Base-by-base conservation (phyloP, 2,888 invertebrate genomes). In the Ariolimax columbianus region DNA sequence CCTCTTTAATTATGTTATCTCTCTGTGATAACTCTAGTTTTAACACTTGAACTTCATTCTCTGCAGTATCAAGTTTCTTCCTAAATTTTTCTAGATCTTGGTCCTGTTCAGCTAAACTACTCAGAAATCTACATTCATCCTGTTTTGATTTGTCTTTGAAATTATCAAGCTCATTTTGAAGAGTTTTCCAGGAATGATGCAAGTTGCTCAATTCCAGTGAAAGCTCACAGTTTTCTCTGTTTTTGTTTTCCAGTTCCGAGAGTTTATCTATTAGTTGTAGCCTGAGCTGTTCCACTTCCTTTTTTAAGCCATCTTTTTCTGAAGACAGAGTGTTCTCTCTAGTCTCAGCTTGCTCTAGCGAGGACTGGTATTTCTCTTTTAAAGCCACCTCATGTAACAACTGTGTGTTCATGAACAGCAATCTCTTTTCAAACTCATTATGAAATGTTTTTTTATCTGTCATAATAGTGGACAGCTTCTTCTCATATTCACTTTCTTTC, bases 361-460 rank as follows among this genome's bases (percentile, higher is more conserved):
- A 73, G 26, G 70, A 70, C 38, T 84, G 63, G 33, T 68, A 26
- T n/a, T 77, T 68, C 26, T 80, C 77, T 59, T 70, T 80, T 72
- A 59, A 78, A 26, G 81, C 82, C 26, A 23, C 47, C 47, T 84
- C 84, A n/a, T 84, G 84, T 19, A 63, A 43, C 47, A 84, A 55
- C 66, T 80, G 83, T 30, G 77, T 77, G 40, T 83, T 86, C 81
- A 86, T 43, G 63, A 73, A 80, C 33, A 17, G 47, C 43, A 83
- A n/a, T 75, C 80, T 80, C 26, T 47, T 84, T 30, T 36, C 63
- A 33, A 84, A 36, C 17, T 84, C 84, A 40, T 80, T 63, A 43
- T 80, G 77, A 38, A 75, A 11, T 17, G 40, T 19, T 40, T 81
- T 55, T 55, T 70, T 51, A 0, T 80, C 63, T 38, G 30, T 30